Evolutionary conservation across 2,113 vertebrate genomes (phyloP).

Genomic region (Hyaena hyaena): DNA sequence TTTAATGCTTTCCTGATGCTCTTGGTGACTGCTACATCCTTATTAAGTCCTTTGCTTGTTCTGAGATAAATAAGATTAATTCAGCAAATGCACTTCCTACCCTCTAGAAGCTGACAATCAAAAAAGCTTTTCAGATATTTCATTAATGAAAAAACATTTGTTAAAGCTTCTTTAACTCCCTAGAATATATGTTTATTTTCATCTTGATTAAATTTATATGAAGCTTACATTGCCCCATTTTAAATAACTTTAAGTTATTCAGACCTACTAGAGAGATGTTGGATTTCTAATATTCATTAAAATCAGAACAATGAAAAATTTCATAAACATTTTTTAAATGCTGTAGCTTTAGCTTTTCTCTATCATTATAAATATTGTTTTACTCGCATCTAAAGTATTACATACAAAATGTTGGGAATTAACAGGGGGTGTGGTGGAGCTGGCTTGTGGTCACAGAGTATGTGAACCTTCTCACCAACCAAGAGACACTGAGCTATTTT

Average conservation of each 20-base stretch:
- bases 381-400: slow-evolving; percentile 4
- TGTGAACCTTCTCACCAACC: neutral
- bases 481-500: neutral
- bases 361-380: neutral
- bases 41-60: neutral
- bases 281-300: slow-evolving; percentile 19
- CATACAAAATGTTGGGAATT: neutral
- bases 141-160: slow-evolving; percentile 42
- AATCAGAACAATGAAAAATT: slow-evolving; percentile 47
- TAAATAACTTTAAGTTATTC: slow-evolving; percentile 60
- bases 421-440: neutral
- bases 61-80: slow-evolving; percentile 38
- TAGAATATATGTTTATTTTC: slow-evolving; percentile 61
- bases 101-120: slow-evolving; percentile 60
- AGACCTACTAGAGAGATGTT: slow-evolving; percentile 29
- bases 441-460: neutral
- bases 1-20: slow-evolving; percentile 25
- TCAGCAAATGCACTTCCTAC: slow-evolving; percentile 27
- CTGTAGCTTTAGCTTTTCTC: neutral
- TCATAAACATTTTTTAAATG: slow-evolving; percentile 20
- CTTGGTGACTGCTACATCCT: neutral
- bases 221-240: slow-evolving; percentile 22
- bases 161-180: slow-evolving; percentile 54
- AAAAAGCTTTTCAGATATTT: neutral
- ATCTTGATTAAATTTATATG: slow-evolving; percentile 57